Base-by-base conservation (phyloP, 2,888 invertebrate genomes). In the Autographa gamma region DNA sequence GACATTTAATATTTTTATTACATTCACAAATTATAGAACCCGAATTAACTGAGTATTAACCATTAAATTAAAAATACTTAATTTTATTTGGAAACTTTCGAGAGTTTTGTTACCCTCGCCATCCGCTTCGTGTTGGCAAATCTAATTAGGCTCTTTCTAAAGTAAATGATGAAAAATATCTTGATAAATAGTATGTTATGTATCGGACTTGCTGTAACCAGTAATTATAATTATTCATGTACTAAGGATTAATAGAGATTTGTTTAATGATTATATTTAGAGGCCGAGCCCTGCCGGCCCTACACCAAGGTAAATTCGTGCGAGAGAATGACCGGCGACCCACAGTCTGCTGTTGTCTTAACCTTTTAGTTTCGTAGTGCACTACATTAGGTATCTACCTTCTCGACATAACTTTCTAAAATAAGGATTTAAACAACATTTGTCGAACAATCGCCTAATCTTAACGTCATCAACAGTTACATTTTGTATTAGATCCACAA, bases 111-210 rank as follows among this genome's bases (percentile, higher is more conserved):
- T 52, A 61, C 63, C 85, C 89, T 90, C 88, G 86, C 80, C 72
- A 82, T 85, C 71, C 74, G 84, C 84, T 87, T 89, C 88, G 86
- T 91, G 89, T 91, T 91, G 91, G 90, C 90, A 91, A 91, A 91
- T 89, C 78, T 70, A 74, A 66, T 73, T 41, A 79, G 75, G 85
- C 82, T 88, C 79, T 85, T 78, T 83, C 61, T 84, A 54, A 86
- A 86, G 86, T 88, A 88, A 88, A 88, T 86, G 85, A 76, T 86
- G 85, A 84, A 85, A 71, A 73, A 52, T 60, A 60, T 56, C 18
- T 54, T 48, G 43, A 48, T 70, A 67, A 65, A 71, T 56, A 73
- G n/a, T 48, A n/a, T 77, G 72, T 66, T 79, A 60, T 63, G 74
- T 61, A 76, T 76, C 73, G 65, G 70, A 74, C 73, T 80, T 79